Evolutionary conservation across 1,140 invertebrate genomes (phyloP).

Genomic region (Solenopsis fugax): DNA sequence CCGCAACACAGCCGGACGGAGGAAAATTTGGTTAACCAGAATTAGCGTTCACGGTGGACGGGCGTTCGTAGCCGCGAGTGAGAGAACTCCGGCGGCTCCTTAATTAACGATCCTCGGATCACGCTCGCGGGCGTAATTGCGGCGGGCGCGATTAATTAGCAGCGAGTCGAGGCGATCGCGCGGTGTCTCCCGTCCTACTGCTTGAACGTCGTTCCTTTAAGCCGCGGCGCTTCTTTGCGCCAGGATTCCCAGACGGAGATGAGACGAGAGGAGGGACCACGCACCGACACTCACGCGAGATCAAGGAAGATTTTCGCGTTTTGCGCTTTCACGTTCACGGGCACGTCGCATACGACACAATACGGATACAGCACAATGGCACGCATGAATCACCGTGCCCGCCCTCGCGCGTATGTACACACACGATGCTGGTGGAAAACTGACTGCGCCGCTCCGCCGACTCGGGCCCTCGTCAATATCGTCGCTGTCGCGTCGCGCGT

Average conservation of each 20-base stretch:
- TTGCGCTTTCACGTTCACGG: slow-evolving; percentile 37
- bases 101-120: slow-evolving; percentile 7
- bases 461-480: slow-evolving; percentile 78
- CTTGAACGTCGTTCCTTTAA: neutral
- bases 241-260: neutral
- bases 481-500: neutral
- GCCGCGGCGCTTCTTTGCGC: neutral
- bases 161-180: neutral
- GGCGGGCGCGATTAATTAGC: slow-evolving; percentile 29
- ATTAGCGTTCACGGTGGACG: neutral
- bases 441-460: slow-evolving; percentile 75
- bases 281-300: neutral
- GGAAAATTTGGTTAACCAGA: slow-evolving; percentile 40
- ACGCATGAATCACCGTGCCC: too few relatives aligned
- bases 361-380: neutral
- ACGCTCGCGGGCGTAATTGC: slow-evolving; percentile 23
- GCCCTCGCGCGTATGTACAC: neutral
- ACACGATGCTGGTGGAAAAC: slow-evolving; percentile 67
- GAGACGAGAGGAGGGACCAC: neutral
- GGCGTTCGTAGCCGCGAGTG: neutral
- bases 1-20: neutral
- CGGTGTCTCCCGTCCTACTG: neutral
- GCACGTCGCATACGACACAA: neutral
- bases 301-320: slow-evolving; percentile 43
- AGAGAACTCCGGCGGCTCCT: slow-evolving; percentile 1